These are phyloP conservation scores for Nannospalax galili DNA, from an alignment of 2,113 vertebrate species.

Conservation along the genomic window DNA sequence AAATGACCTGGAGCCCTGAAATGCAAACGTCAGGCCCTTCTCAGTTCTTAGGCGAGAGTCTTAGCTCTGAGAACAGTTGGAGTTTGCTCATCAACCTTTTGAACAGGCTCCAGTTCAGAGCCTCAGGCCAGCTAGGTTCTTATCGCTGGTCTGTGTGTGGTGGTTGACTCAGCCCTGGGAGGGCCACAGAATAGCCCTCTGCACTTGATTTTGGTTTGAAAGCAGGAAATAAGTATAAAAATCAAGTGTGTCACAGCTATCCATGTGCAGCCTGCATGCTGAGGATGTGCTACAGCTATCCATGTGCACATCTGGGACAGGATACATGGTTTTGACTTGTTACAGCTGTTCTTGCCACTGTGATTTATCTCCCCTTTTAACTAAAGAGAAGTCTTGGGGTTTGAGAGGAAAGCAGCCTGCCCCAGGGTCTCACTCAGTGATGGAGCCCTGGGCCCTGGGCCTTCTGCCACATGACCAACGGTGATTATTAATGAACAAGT, in stretches of 20 bases:
- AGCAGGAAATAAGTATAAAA: background rate
- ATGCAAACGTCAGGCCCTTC: background rate
- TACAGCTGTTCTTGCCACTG: background rate
- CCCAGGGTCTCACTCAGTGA: background rate
- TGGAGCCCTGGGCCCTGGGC: accelerated
- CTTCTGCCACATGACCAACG: background rate
- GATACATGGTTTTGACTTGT: background rate
- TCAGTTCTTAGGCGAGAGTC: background rate
- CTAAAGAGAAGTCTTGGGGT: background rate
- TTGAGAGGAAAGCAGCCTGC: background rate
- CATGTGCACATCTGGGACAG: background rate
- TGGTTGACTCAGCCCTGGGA: too few relatives aligned
- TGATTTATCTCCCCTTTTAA: background rate
- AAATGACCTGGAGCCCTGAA: too few relatives aligned
- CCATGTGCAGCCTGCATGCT: accelerated
- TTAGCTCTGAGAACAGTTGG: background rate
- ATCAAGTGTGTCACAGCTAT: accelerated
- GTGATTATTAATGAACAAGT: too few relatives aligned
- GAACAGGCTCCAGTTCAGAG: background rate
- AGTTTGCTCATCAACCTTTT: background rate
- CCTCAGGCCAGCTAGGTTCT: too few relatives aligned
- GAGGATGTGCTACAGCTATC: background rate
- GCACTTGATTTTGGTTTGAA: background rate
- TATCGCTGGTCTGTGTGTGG: background rate
- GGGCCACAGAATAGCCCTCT: background rate